Evolutionary conservation across 2,888 invertebrate genomes (phyloP).

Genomic region (Autographa pulchrina): DNA sequence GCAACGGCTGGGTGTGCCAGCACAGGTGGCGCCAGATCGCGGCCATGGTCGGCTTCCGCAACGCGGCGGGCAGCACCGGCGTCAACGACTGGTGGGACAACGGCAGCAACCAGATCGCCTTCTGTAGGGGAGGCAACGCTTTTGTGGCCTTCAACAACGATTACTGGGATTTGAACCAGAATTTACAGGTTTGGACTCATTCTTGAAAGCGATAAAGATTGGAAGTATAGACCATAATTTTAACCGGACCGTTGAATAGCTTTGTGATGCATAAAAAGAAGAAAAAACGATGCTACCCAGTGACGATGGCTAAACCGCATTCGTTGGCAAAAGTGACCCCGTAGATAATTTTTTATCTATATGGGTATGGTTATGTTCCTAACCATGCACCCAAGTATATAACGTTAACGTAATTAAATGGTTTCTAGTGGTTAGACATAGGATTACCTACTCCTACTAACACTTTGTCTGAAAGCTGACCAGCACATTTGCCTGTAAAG

Average conservation of each 20-base stretch:
- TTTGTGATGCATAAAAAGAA: neutral
- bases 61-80: conserved; percentile 88
- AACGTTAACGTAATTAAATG: too few species aligned
- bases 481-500: neutral
- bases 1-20: conserved; percentile 93
- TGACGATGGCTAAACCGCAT: too few species aligned
- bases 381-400: too few species aligned
- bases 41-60: conserved; percentile 93
- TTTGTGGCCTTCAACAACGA: conserved; percentile 91
- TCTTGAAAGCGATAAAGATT: too few species aligned
- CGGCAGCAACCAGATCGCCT: conserved; percentile 93
- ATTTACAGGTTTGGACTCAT: conserved; percentile 87
- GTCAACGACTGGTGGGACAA: conserved; percentile 93
- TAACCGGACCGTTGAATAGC: too few species aligned
- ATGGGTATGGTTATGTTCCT: too few species aligned
- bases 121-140: conserved; percentile 89
- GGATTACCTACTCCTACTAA: too few species aligned
- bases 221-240: neutral
- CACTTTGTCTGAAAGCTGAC: too few species aligned
- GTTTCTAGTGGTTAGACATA: too few species aligned
- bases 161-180: conserved; percentile 82
- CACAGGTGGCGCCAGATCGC: conserved; percentile 94
- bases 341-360: too few species aligned
- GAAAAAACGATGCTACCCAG: too few species aligned
- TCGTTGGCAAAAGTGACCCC: too few species aligned